Conservation (phyloP, 2,113 vertebrate species). For the Leucosticte australis region DNA sequence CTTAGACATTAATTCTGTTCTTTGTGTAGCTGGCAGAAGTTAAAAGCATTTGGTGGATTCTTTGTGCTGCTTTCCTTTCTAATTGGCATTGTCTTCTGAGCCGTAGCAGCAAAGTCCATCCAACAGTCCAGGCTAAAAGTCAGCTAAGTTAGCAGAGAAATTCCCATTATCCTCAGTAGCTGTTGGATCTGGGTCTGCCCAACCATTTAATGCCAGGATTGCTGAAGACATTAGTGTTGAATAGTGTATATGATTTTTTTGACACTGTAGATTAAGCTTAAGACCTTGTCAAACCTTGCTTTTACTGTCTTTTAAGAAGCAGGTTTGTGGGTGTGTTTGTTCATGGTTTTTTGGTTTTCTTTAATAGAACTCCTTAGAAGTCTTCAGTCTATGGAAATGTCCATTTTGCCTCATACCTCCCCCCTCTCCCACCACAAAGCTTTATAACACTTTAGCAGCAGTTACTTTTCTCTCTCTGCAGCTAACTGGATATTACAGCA, state of each 20-base stretch:
- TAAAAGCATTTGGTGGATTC: background rate
- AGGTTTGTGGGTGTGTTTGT: background rate
- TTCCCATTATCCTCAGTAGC: accelerated
- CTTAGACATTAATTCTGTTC: background rate
- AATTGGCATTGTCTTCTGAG: background rate
- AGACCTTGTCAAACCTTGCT: background rate
- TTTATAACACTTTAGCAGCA: background rate
- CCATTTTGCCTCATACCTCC: background rate
- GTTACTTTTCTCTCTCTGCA: background rate
- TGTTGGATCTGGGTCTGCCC: background rate
- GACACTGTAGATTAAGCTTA: background rate
- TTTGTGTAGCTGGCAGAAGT: background rate
- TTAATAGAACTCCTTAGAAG: background rate
- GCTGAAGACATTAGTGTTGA: background rate
- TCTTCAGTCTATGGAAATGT: background rate
- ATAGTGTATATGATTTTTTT: background rate
- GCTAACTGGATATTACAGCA: background rate
- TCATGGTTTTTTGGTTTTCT: background rate
- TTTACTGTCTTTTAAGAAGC: background rate
- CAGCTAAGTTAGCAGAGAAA: background rate
- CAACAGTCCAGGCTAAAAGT: background rate
- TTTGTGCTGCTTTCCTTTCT: background rate
- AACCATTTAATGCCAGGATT: background rate
- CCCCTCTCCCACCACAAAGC: background rate
- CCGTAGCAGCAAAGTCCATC: background rate